Percentiles rank a stretch among this genome's conserved stretches.
Evolutionary conservation across 2,888 invertebrate species (phyloP).

Genomic region (Melanotus villosus): DNA sequence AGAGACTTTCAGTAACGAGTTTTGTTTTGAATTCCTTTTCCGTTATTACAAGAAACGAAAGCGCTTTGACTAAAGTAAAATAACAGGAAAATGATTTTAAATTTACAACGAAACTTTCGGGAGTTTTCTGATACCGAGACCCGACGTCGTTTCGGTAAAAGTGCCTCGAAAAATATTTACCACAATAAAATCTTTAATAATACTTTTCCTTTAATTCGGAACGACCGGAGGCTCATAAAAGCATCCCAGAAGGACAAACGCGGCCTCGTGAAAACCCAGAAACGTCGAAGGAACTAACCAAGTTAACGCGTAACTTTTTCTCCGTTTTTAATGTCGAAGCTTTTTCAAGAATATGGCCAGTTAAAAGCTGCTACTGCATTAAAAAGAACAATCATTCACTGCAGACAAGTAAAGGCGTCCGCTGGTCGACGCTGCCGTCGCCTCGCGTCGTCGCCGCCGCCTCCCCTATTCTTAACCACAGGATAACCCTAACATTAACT

Average conservation of each 20-base stretch:
- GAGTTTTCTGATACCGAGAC: slow-evolving; percentile 7
- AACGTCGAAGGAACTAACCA: neutral
- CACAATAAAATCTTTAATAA: slow-evolving; percentile 14
- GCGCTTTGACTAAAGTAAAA: slow-evolving; percentile 19
- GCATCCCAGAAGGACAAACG: neutral
- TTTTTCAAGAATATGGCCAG: slow-evolving; percentile 23
- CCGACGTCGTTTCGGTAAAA: slow-evolving; percentile 4
- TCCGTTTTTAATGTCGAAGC: slow-evolving; percentile 14
- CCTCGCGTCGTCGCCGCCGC: slow-evolving; percentile 19
- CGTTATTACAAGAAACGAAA: slow-evolving; percentile 24
- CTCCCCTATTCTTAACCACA: slow-evolving; percentile 1
- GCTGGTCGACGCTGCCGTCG: slow-evolving; percentile 33
- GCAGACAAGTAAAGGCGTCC: slow-evolving; percentile 38
- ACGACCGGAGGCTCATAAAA: neutral
- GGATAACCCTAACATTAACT: slow-evolving; percentile 33
- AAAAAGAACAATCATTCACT: slow-evolving; percentile 40
- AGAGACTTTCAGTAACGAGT: slow-evolving; percentile 30
- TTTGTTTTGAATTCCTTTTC: slow-evolving; percentile 34
- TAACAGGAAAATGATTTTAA: slow-evolving; percentile 40
- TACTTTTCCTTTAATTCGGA: neutral
- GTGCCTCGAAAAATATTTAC: slow-evolving; percentile 21
- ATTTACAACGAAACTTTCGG: slow-evolving; percentile 25
- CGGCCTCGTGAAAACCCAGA: neutral
- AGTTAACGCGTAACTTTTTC: slow-evolving; percentile 10
- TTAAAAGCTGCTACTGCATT: slow-evolving; percentile 38